These are phyloP conservation scores for Maccullochella peelii DNA, from an alignment of 2,113 vertebrate species.

Conservation along the genomic window DNA sequence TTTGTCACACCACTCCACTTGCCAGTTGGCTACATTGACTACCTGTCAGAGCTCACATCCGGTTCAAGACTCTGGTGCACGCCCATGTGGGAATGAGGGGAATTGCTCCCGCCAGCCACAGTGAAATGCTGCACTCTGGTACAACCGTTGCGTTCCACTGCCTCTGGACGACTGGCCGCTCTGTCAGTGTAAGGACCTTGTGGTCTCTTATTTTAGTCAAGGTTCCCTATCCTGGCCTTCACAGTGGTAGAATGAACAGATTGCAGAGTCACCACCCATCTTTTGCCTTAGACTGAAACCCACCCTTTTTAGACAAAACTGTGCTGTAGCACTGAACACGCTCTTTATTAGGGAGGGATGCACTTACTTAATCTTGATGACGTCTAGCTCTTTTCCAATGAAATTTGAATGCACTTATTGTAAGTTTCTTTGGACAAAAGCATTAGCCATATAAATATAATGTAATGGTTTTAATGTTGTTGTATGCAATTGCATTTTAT, in stretches of 20 bases:
- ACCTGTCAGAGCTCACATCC: neutral
- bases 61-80: neutral
- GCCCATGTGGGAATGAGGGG: neutral
- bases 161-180: too few species aligned
- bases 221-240: too few species aligned
- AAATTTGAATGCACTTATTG: neutral
- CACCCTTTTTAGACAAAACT: too few species aligned
- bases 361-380: neutral
- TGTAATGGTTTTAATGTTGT: neutral
- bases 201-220: too few species aligned
- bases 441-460: neutral
- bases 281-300: too few species aligned
- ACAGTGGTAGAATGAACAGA: too few species aligned
- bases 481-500: neutral
- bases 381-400: neutral
- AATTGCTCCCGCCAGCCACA: neutral
- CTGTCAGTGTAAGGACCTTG: too few species aligned
- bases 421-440: neutral
- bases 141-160: too few species aligned
- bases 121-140: neutral
- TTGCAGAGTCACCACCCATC: too few species aligned
- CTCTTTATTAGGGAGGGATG: neutral
- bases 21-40: neutral
- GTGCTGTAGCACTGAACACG: neutral
- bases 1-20: neutral